Evolutionary conservation across 1,140 invertebrate genomes (phyloP).

Genomic region (Holotrichia oblita): DNA sequence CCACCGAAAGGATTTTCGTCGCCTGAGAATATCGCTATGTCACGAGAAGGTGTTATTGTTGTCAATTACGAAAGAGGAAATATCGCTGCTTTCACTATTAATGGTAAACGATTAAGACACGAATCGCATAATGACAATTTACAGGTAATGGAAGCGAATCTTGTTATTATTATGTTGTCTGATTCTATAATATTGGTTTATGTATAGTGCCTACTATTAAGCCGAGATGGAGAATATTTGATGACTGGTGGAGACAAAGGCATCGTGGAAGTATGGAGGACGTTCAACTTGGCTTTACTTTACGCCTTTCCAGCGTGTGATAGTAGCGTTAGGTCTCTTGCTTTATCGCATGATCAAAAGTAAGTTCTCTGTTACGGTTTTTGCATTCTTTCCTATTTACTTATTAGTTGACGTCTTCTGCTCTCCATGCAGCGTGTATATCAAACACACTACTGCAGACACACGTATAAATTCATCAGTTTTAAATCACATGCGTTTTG

Average conservation of each 20-base stretch:
- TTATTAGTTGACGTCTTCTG: too few relatives aligned
- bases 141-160: constrained; percentile 71
- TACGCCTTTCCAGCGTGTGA: constrained; percentile 98
- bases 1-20: constrained; percentile 80
- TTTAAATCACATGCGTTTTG: background rate
- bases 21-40: constrained; percentile 93
- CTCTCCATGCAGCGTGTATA: too few relatives aligned
- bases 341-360: constrained; percentile 97
- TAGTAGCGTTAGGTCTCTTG: constrained; percentile 90
- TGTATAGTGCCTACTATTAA: constrained; percentile 87
- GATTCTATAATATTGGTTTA: background rate
- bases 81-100: constrained; percentile 92
- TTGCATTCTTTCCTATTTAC: background rate
- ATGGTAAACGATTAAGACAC: constrained; percentile 86
- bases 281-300: constrained; percentile 94
- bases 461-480: background rate
- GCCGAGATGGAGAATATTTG: constrained; percentile 97
- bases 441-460: too few relatives aligned
- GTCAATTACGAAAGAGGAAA: constrained; percentile 92
- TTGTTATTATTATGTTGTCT: background rate
- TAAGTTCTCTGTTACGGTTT: too few relatives aligned
- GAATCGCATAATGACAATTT: constrained; percentile 95
- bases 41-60: constrained; percentile 95
- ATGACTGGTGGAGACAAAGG: constrained; percentile 96
- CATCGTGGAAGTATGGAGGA: constrained; percentile 97